Percentiles rank a stretch among this genome's conserved stretches.
These are phyloP conservation scores for Hyles vespertilio DNA, from an alignment of 1,140 invertebrate genomes.

Conservation along the genomic window DNA sequence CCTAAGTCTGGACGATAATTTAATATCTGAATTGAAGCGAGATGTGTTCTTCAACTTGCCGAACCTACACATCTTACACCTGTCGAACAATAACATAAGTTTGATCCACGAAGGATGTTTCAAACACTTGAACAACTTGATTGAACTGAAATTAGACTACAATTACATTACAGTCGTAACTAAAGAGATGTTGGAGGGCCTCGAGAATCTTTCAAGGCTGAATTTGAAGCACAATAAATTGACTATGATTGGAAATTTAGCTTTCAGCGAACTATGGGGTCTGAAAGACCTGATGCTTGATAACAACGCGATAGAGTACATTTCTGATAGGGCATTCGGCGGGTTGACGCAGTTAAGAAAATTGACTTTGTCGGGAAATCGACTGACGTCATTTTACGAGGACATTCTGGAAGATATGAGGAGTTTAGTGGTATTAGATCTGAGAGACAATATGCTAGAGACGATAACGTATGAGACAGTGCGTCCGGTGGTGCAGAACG, in stretches of 20 bases:
- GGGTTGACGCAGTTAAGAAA: constrained; percentile 82
- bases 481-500: constrained; percentile 80
- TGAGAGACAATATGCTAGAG: constrained; percentile 83
- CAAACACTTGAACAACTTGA: constrained; percentile 79
- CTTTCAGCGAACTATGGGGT: constrained; percentile 84
- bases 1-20: constrained; percentile 83
- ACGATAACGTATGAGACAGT: constrained; percentile 84
- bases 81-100: constrained; percentile 84
- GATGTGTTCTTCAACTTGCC: constrained; percentile 84
- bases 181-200: constrained; percentile 82
- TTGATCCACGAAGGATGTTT: constrained; percentile 86
- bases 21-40: constrained; percentile 82
- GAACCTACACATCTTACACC: constrained; percentile 78
- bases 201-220: constrained; percentile 80
- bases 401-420: constrained; percentile 81
- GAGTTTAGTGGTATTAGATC: constrained; percentile 81
- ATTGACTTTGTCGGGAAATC: constrained; percentile 83
- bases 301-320: constrained; percentile 79
- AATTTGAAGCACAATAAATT: constrained; percentile 83
- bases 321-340: constrained; percentile 83
- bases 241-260: constrained; percentile 82
- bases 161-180: constrained; percentile 84
- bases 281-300: constrained; percentile 84
- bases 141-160: constrained; percentile 81
- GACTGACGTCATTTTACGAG: constrained; percentile 79